Base-by-base conservation (phyloP, 1,140 invertebrate species). In the Ditylenchus dipsaci region DNA sequence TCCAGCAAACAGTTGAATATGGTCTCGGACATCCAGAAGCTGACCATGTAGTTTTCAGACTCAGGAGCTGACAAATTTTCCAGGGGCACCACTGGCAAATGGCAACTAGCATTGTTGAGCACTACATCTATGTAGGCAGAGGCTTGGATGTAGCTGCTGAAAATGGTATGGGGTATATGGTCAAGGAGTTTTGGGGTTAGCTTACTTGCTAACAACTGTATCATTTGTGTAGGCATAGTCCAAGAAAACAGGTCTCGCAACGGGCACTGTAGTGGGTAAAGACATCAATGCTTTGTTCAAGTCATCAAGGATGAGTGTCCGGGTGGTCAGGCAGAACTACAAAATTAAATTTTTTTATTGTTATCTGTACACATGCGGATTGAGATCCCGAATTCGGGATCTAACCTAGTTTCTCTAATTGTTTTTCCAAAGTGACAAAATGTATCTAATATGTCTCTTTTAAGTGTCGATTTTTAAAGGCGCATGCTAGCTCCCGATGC, bases 221-320 rank as follows among this genome's bases (percentile, higher is more conserved):
- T 79, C 70, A 49, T 66, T 53, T 42, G 59, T 63, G 33, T 81
- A 71, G n/a, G 59, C 69, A 58, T 81, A 81, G 56, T 82, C 69
- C 33, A 83, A 26, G 63, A 65, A 81, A 57, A 83, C 60, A 15
- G 63, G 61, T 19, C 64, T 61, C 19, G 63, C 69, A 60, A 81
- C 61, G 19, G 63, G 30, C 11, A 83, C 59, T 38, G 67, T 65
- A 15, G 27, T 73, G 13, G 81, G 81, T 17, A 81, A 61, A 1
- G 67, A 60, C 23, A 67, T 56, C 19, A 81, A 66, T 26, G 77
- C 72, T 23, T 69, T 47, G 65, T 81, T 81, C 33, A 77, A 74
- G 60, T 81, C 67, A 15, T 59, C 57, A 11, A 81, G 19, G 11
- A 81, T 60, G n/a, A 70, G 66, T 11, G 63, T 68, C 23, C 67